Percentiles rank a stretch among this genome's conserved stretches.
These are phyloP conservation scores for Ornithorhynchus anatinus DNA, from an alignment of 2,113 vertebrate genomes.

Conservation along the genomic window DNA sequence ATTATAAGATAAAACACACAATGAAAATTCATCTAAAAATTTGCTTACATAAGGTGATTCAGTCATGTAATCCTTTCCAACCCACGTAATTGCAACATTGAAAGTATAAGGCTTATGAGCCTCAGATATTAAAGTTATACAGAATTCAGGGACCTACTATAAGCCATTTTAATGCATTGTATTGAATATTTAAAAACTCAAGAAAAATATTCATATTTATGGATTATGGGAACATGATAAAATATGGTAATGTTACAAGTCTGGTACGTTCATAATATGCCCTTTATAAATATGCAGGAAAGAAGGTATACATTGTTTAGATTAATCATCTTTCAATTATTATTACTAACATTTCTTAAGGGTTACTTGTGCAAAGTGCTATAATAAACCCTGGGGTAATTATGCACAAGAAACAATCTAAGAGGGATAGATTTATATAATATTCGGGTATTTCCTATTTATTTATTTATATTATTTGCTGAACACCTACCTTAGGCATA, in stretches of 20 bases:
- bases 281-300: too few species aligned
- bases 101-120: slow-evolving; percentile 29
- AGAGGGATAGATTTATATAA: too few species aligned
- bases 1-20: slow-evolving; percentile 65
- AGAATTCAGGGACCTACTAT: background rate
- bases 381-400: too few species aligned
- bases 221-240: background rate
- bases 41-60: slow-evolving; percentile 61
- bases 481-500: too few species aligned
- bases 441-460: too few species aligned
- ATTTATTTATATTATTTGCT: too few species aligned
- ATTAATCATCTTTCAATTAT: too few species aligned
- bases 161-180: slow-evolving; percentile 4
- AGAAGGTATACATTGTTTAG: too few species aligned
- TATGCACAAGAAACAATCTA: too few species aligned
- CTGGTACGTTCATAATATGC: too few species aligned
- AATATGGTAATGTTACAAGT: rapidly evolving
- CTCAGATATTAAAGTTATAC: slow-evolving; percentile 23
- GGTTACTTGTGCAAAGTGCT: too few species aligned
- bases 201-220: background rate
- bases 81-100: slow-evolving; percentile 27
- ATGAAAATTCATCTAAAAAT: slow-evolving; percentile 60
- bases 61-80: slow-evolving; percentile 52
- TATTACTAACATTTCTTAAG: too few species aligned
- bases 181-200: background rate